These are phyloP conservation scores for Terebella lapidaria DNA, from an alignment of 2,888 invertebrate species.

Conservation along the genomic window DNA sequence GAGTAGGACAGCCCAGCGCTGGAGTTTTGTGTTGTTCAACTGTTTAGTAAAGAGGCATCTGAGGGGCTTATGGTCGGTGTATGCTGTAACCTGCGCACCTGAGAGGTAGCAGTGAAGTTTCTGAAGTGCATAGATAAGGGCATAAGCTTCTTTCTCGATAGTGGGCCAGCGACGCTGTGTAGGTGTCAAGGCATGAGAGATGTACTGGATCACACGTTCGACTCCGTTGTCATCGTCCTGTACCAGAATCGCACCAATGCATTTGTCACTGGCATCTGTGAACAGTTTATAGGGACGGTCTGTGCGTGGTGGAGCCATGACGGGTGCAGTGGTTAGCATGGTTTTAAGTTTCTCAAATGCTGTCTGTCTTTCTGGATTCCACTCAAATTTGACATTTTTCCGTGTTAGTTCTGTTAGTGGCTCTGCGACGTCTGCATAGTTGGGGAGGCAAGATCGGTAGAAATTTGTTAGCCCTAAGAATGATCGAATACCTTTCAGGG, in stretches of 20 bases:
- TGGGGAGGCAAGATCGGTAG: not conserved
- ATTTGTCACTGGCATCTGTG: not conserved
- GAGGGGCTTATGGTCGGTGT: slow-evolving; percentile 1
- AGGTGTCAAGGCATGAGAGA: not conserved
- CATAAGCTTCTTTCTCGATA: slow-evolving; percentile 4
- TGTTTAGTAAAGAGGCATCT: slow-evolving; percentile 1
- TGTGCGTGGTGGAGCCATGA: not conserved
- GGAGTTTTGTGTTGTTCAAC: not conserved
- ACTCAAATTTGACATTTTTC: not conserved
- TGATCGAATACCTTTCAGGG: not conserved
- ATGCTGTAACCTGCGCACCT: slow-evolving; percentile 1
- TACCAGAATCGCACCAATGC: not conserved
- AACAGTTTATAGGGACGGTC: not conserved
- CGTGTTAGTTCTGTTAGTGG: not conserved
- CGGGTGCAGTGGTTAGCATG: not conserved
- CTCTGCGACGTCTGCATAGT: slow-evolving; percentile 3
- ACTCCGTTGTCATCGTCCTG: not conserved
- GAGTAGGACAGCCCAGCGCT: slow-evolving; percentile 1
- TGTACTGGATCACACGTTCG: slow-evolving; percentile 1
- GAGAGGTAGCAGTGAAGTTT: not conserved
- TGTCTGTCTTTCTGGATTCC: not conserved
- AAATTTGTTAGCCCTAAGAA: not conserved
- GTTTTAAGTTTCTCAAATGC: not conserved
- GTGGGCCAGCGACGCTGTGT: not conserved
- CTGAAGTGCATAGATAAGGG: not conserved